A percentile compares a stretch with the other conserved stretches of the same genome.
Evolutionary conservation across 1,140 invertebrate species (phyloP).

Genomic region (Carcinoscorpius rotundicauda): DNA sequence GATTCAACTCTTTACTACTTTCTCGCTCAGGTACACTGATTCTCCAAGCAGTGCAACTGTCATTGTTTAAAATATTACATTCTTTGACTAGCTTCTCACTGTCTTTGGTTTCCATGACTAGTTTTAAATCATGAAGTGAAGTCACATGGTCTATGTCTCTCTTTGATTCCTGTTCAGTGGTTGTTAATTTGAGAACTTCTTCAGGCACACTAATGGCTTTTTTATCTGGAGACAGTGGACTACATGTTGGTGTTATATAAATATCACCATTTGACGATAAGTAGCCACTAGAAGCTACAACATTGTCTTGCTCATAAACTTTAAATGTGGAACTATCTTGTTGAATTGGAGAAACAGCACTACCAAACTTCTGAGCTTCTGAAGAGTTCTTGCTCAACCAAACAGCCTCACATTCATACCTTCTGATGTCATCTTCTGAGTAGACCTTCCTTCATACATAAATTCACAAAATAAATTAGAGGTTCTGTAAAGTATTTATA

Average conservation of each 20-base stretch:
- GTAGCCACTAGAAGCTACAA: too few relatives aligned
- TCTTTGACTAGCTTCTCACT: background rate
- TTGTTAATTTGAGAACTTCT: too few relatives aligned
- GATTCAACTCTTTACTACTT: background rate
- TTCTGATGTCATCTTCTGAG: slow-evolving; percentile 20
- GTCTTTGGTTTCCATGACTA: background rate
- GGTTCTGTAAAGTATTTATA: too few relatives aligned
- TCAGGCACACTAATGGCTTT: background rate
- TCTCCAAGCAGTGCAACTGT: too few relatives aligned
- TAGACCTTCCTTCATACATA: slow-evolving; percentile 13
- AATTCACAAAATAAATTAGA: too few relatives aligned
- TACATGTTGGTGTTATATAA: slow-evolving; percentile 19
- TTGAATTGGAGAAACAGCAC: too few relatives aligned
- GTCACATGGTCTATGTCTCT: slow-evolving; percentile 4
- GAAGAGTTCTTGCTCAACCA: slow-evolving; percentile 15
- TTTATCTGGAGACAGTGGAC: slow-evolving; percentile 17
- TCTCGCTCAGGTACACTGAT: background rate
- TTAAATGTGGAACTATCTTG: too few relatives aligned
- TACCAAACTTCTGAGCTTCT: background rate
- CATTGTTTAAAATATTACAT: background rate
- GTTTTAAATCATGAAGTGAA: background rate
- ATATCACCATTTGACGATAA: background rate
- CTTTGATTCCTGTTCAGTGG: too few relatives aligned
- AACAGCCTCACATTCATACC: slow-evolving; percentile 19
- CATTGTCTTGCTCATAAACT: too few relatives aligned